Evolutionary conservation across 2,888 invertebrate genomes (phyloP).

Genomic region (Andrena fulva): DNA sequence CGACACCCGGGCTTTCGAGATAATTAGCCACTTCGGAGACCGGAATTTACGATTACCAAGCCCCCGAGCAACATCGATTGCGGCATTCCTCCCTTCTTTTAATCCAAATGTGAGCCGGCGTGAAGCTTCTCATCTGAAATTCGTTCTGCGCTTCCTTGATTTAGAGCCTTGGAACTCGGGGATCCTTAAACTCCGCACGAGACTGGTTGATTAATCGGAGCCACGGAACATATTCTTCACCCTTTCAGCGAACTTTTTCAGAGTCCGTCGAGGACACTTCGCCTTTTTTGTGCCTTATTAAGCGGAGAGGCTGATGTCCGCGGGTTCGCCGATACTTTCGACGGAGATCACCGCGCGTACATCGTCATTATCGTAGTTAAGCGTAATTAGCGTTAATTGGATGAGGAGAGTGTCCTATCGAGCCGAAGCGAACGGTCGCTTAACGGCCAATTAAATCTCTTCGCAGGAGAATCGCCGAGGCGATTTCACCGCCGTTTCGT

Average conservation of each 20-base stretch:
- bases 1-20: background rate
- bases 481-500: conserved; percentile 44
- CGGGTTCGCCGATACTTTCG: conserved; percentile 43
- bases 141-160: too few relatives aligned
- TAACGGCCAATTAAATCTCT: conserved; percentile 72
- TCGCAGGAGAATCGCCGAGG: conserved; percentile 42
- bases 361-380: conserved; percentile 62
- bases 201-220: too few relatives aligned
- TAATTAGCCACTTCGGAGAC: background rate
- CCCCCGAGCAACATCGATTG: background rate
- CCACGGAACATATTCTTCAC: too few relatives aligned
- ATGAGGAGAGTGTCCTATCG: conserved; percentile 49
- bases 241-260: background rate
- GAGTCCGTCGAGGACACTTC: background rate
- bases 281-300: background rate
- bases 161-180: too few relatives aligned
- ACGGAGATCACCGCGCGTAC: conserved; percentile 51
- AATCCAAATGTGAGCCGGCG: too few relatives aligned
- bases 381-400: conserved; percentile 69
- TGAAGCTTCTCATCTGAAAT: too few relatives aligned
- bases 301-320: background rate
- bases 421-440: conserved; percentile 57
- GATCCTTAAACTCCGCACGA: too few relatives aligned
- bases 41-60: conserved; percentile 2
- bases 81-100: too few relatives aligned